phyloP scores from a whole-genome alignment of 2,888 invertebrate species.

The Melanargia galathea region DNA sequence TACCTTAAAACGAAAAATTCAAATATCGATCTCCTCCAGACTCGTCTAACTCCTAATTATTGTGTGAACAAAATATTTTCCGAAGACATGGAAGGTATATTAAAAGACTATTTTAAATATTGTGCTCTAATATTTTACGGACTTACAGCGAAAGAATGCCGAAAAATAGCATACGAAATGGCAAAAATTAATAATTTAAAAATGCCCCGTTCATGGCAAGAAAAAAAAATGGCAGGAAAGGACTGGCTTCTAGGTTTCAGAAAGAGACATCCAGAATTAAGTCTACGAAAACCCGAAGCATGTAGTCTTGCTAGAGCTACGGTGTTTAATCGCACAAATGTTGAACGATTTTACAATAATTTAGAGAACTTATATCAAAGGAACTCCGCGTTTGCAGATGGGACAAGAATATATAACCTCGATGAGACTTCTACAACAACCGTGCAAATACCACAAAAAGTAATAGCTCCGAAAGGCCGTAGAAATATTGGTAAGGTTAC shows the following conservation, averaged over 20 bases:
- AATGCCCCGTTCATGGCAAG: neutral
- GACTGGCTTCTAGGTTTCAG: neutral
- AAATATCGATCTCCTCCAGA: neutral
- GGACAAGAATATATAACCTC: conserved; percentile 1
- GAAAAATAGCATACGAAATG: neutral
- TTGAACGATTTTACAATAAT: neutral
- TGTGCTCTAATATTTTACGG: neutral
- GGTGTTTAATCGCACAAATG: conserved; percentile 1
- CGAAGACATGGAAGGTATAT: neutral
- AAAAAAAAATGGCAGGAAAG: neutral
- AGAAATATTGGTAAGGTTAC: conserved; percentile 1
- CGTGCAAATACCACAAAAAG: conserved; percentile 4
- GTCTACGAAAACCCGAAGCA: neutral
- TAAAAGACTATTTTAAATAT: neutral
- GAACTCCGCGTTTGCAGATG: conserved; percentile 2
- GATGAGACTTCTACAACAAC: conserved; percentile 5
- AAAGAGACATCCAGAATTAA: neutral
- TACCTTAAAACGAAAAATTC: neutral
- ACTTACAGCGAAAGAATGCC: neutral
- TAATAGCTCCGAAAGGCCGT: conserved; percentile 1
- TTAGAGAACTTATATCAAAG: conserved; percentile 1
- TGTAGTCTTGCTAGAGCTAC: conserved; percentile 3
- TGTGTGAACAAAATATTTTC: neutral
- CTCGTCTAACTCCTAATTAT: neutral
- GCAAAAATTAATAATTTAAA: neutral